Evolutionary conservation across 53 echinoderm and acorn worm genomes (phyloP).

Genomic region (Zoroaster sp.): DNA sequence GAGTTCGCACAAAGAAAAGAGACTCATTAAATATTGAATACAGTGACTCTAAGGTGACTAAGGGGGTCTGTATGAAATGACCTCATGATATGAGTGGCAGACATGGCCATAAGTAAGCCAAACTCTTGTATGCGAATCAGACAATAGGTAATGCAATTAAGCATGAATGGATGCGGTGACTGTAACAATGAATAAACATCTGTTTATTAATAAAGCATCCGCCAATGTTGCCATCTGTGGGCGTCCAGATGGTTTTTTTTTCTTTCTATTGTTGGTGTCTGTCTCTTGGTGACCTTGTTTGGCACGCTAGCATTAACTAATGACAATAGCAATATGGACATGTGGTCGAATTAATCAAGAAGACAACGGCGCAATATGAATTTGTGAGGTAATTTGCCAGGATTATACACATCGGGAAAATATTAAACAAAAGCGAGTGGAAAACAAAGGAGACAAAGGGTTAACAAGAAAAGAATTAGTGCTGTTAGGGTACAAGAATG

Average conservation of each 20-base stretch:
- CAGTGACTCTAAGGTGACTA: too few relatives aligned
- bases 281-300: background rate
- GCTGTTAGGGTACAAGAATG: too few relatives aligned
- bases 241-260: background rate
- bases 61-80: too few relatives aligned
- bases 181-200: background rate
- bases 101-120: too few relatives aligned
- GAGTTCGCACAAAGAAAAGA: too few relatives aligned
- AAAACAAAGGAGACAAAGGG: too few relatives aligned
- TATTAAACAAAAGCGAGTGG: background rate
- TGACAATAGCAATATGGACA: background rate
- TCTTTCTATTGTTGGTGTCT: background rate
- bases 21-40: too few relatives aligned
- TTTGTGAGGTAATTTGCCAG: background rate
- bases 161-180: background rate
- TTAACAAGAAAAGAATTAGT: too few relatives aligned
- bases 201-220: background rate
- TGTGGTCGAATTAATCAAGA: background rate
- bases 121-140: too few relatives aligned
- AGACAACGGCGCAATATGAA: background rate
- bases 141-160: too few relatives aligned
- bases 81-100: too few relatives aligned
- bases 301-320: background rate
- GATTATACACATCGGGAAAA: background rate
- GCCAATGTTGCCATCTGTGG: background rate